These are phyloP conservation scores for Drosophila nr. fundita DNA, from an alignment of 2,888 invertebrate species.

Conservation along the genomic window DNA sequence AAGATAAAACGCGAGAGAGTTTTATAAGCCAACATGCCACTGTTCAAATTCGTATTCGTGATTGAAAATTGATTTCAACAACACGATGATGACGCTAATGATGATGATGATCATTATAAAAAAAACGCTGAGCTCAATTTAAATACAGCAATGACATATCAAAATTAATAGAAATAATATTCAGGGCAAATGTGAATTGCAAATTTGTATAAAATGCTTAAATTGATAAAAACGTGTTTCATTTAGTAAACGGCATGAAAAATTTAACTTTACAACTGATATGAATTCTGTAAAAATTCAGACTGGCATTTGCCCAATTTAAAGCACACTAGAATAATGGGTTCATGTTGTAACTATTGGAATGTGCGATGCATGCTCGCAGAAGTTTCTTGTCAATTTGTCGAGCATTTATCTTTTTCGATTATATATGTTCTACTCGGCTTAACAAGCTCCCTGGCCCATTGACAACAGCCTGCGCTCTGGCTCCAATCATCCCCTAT, in stretches of 20 bases:
- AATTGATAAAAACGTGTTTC: slow-evolving; percentile 12
- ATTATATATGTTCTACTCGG: slow-evolving; percentile 38
- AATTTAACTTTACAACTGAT: slow-evolving; percentile 7
- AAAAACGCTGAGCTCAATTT: slow-evolving; percentile 12
- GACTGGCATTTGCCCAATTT: neutral
- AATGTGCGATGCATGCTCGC: neutral
- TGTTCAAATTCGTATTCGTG: slow-evolving; percentile 55
- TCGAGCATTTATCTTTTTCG: neutral
- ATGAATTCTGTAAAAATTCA: neutral
- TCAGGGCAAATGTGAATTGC: slow-evolving; percentile 47
- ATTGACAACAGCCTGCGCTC: slow-evolving; percentile 17
- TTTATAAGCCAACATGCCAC: slow-evolving; percentile 31
- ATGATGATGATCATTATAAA: neutral
- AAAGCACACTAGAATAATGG: neutral
- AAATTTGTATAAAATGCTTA: slow-evolving; percentile 44
- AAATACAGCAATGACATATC: slow-evolving; percentile 27
- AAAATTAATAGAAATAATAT: slow-evolving; percentile 69
- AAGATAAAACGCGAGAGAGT: slow-evolving; percentile 42
- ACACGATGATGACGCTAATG: slow-evolving; percentile 19
- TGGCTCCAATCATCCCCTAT: slow-evolving; percentile 31
- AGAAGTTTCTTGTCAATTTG: neutral
- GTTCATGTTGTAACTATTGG: neutral
- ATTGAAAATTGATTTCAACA: slow-evolving; percentile 72
- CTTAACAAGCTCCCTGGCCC: slow-evolving; percentile 39
- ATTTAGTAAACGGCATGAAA: neutral